These are phyloP conservation scores for Philotrypesis tridentata DNA, from an alignment of 1,140 invertebrate species.

Conservation along the genomic window DNA sequence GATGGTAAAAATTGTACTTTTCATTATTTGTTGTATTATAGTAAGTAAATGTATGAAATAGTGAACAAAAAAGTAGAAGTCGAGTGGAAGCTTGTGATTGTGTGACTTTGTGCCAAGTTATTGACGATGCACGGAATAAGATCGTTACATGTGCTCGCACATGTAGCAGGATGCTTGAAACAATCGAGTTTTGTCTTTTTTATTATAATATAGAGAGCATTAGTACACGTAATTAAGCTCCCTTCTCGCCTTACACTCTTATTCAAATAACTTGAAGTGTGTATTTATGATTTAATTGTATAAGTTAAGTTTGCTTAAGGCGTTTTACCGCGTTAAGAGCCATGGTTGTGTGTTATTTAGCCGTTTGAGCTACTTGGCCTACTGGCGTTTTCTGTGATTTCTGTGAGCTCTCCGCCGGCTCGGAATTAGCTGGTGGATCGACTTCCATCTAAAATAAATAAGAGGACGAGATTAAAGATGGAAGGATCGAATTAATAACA, in stretches of 20 bases:
- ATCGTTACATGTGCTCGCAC: not conserved
- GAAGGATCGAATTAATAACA: not conserved
- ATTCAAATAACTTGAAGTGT: constrained; percentile 15
- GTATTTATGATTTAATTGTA: not conserved
- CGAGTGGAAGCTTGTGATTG: constrained; percentile 25
- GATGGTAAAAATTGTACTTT: constrained; percentile 20
- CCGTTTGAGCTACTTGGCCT: constrained; percentile 59
- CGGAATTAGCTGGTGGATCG: constrained; percentile 64
- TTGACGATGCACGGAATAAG: not conserved
- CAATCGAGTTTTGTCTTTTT: not conserved
- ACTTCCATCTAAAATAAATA: constrained; percentile 68
- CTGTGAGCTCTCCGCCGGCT: constrained; percentile 68
- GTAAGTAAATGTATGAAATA: constrained; percentile 2
- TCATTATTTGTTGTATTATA: not conserved
- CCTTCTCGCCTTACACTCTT: constrained; percentile 5
- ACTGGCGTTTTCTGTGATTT: constrained; percentile 64
- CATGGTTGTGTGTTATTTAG: constrained; percentile 70
- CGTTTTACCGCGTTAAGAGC: constrained; percentile 58
- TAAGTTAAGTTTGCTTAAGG: constrained; percentile 53
- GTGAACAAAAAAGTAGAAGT: constrained; percentile 13
- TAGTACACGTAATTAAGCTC: not conserved
- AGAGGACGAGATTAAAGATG: too few relatives aligned
- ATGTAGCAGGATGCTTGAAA: too few relatives aligned
- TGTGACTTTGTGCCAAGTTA: constrained; percentile 15
- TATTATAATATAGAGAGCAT: not conserved